phyloP scores from a whole-genome alignment of 2,888 invertebrate genomes.

The Barypeithes pellucidus region DNA sequence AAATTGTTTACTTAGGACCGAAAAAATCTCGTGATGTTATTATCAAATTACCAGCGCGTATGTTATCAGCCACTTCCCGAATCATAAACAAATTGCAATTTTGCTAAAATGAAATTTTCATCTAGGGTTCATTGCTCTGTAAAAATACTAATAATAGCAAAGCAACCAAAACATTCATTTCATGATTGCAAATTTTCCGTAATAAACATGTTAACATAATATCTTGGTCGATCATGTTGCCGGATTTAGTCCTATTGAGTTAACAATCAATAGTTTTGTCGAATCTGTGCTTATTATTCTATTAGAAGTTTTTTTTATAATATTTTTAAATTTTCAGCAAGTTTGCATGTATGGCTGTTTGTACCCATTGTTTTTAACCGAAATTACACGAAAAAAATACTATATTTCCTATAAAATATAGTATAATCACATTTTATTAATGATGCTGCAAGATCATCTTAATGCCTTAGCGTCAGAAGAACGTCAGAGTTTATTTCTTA shows the following conservation, averaged over 20 bases:
- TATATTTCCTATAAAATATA: too few relatives aligned
- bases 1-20: conserved; percentile 12
- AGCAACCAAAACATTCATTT: conserved; percentile 50
- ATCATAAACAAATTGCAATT: conserved; percentile 41
- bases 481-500: too few relatives aligned
- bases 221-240: conserved; percentile 38
- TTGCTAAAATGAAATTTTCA: conserved; percentile 33
- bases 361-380: too few relatives aligned
- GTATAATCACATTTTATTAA: too few relatives aligned
- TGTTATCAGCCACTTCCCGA: conserved; percentile 23
- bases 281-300: too few relatives aligned
- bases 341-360: too few relatives aligned
- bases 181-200: conserved; percentile 53
- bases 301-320: too few relatives aligned
- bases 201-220: conserved; percentile 47
- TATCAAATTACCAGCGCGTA: conserved; percentile 12
- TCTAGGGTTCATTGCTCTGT: conserved; percentile 48
- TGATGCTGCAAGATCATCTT: too few relatives aligned
- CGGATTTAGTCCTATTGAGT: conserved; percentile 28
- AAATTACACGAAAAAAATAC: too few relatives aligned
- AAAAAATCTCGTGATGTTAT: conserved; percentile 10
- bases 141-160: conserved; percentile 50
- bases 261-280: neutral
- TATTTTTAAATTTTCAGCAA: too few relatives aligned
- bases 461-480: too few relatives aligned